Evolutionary conservation across 2,797 vertebrate genomes (phyloP), one percentile per base, ranked within the genome.

Genomic region (Odontamblyopus lacepedii): DNA sequence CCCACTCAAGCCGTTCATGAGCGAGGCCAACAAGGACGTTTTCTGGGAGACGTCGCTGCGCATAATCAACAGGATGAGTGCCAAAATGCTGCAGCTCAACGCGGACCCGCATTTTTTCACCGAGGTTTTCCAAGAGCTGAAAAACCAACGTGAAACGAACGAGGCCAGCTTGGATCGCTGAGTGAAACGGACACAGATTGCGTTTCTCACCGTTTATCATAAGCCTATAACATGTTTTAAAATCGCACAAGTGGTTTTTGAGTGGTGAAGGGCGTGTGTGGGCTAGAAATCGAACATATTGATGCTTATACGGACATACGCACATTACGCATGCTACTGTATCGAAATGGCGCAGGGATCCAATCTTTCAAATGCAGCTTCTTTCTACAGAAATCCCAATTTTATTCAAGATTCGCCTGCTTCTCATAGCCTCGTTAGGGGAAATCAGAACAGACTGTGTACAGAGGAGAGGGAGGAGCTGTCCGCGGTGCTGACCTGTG

Each of bases 21-120:
- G 93, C 81, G 96, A 98, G 71, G 85, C 95, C 67, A 96, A 97
- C 92, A 96, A 96, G 91, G 97, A 98, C 82, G 92, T 95, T 74
- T 99, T 99, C 92, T 99, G 97, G 97, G 95, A 98, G 63, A 95
- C 93, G 75, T 96, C 96, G 71, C 94, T 99, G 76, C 85, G 92
- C 81, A 94, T 98, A 92, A 99, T 99, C 90, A 79, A 96, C 87
- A 93, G 93, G 89, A 94, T 97, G 87, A 99, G 98, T 87, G 91
- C 92, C 90, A 95, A 98, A 92, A 99, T 99, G 98, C 93, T 99
- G 79, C 93, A 94, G 90, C 95, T 99, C 81, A 98, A 99, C 77
- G 94, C 96, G 16, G 98, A 99, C 88, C 96, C 97, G 71, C 98
- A 97, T 86, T 99, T 96, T 93, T 99, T 99, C 94, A 98, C 97